A percentile compares a stretch with the other conserved stretches of the same genome.
Conservation (phyloP, 1,140 invertebrate species). For the Vanessa tameamea region DNA sequence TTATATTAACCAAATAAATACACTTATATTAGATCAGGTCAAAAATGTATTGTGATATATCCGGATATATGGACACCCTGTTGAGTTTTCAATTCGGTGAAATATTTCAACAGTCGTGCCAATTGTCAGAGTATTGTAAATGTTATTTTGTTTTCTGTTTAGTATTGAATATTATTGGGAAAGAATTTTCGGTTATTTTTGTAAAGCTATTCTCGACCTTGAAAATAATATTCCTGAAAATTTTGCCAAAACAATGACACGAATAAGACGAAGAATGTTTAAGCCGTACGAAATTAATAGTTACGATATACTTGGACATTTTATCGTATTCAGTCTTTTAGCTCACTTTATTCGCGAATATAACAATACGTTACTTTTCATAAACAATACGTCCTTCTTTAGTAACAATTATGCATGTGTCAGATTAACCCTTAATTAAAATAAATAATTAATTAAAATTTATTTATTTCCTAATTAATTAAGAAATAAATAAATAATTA, state of each 20-base stretch:
- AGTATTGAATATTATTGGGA: conserved; percentile 15
- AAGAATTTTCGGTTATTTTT: conserved; percentile 8
- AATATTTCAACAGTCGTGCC: conserved; percentile 19
- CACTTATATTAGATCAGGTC: neutral
- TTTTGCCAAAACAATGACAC: neutral
- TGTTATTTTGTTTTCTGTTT: conserved; percentile 19
- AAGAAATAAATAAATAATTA: no score
- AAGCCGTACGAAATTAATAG: no score
- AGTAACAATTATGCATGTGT: no score
- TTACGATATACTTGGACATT: no score
- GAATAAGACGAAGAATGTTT: no score
- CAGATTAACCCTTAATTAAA: no score
- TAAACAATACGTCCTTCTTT: no score
- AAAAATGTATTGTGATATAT: neutral
- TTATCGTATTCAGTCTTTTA: no score
- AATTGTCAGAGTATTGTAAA: conserved; percentile 17
- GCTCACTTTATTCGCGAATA: no score
- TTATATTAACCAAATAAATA: neutral
- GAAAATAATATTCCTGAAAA: neutral
- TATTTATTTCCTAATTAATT: no score
- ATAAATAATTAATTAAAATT: no score
- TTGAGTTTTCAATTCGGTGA: conserved; percentile 13
- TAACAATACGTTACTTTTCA: no score
- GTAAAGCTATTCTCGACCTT: neutral
- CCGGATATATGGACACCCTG: conserved; percentile 5